Base-by-base conservation (phyloP, 2,888 invertebrate species). In the Plebejus melissa region DNA sequence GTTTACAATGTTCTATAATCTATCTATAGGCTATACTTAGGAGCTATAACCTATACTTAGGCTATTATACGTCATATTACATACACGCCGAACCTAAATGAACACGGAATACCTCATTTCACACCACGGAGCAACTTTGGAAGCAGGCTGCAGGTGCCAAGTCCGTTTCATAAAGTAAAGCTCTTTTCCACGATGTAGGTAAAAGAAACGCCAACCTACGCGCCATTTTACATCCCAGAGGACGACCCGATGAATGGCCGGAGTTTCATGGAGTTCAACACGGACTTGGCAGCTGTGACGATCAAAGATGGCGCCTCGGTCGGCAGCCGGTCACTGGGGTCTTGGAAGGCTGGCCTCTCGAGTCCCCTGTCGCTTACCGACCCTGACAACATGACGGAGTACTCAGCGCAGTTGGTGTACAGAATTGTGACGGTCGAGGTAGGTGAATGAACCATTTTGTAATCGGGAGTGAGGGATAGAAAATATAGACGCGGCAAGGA, bases 341-440 rank as follows among this genome's bases (percentile, higher is more conserved):
- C 94, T 4, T 98, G 98, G 98, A 95, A 95, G 81, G 96, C 97
- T 16, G 97, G 97, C 36, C 94, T 97, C 41, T 94, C 95, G 77
- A 95, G 95, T 58, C 94, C 95, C 13, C 88, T 98, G 76, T 90
- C 94, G 74, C 94, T 96, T 80, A 94, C 94, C 79, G 95, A 96
- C 87, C 94, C 95, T 70, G 94, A 94, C 80, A 94, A 94, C 74
- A 95, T 97, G 94, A 94, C 94, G 81, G 97, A 96, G 87, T 96
- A 96, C 81, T 96, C 96, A 0, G 97, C 97, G 4, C 96, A 96
- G 82, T 95, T 96, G 50, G 97, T 97, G n/a, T 98, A 98, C 90
- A 94, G 97, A 80, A 95, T 98, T 75, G 97, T 97, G 74, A 97
- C 98, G 0, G 96, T 98, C 41, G 94, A 96, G 94, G 98, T 98